Base-by-base conservation (phyloP, 2,797 vertebrate genomes). In the Sylvia borin region DNA sequence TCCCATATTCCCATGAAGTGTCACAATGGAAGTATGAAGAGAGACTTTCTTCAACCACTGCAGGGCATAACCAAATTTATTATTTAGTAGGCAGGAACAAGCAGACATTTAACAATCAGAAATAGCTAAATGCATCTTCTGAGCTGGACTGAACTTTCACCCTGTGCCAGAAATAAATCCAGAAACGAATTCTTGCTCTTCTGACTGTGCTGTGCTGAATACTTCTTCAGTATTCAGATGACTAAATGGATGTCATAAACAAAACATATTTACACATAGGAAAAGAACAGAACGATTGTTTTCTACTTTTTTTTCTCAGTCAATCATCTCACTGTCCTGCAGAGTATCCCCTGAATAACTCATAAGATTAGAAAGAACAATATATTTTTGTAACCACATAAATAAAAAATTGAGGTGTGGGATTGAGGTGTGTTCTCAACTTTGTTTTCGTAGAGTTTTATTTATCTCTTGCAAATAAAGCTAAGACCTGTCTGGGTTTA, bases 361-460 rank as follows among this genome's bases (percentile, higher is more conserved):
- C 36, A 5, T 62, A 60, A 50, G 6, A 53, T 62, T 74, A 76
- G 31, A 70, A 68, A 73, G 13, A 32, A n/a, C 18, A 24, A 4
- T 47, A 5, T n/a, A 29, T 40, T 68, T 42, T 84, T 81, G 9
- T 47, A 81, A 88, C 42, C 7, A 16, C 19, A 36, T 54, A 68
- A 58, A 87, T 58, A 58, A 70, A 73, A 73, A 25, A 3, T 4
- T 20, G 2, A 13, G 1, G 2, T 9, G 7, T 6, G 1, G 2
- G 2, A 11, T 4, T 31, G 11, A 34, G 7, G 7, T 3, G 4
- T 11, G 3, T 45, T 85, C 29, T 61, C 10, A 61, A 11, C 8
- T 68, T 65, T 1, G 2, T 22, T 82, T 90, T 75, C 43, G 5
- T 16, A 11, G 14, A 53, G 7, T 45, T 78, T 76, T 72, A 40